Evolutionary conservation across 2,113 vertebrate species (phyloP), one percentile per base, ranked within the genome.

Genomic region (Chaenogobius annularis): DNA sequence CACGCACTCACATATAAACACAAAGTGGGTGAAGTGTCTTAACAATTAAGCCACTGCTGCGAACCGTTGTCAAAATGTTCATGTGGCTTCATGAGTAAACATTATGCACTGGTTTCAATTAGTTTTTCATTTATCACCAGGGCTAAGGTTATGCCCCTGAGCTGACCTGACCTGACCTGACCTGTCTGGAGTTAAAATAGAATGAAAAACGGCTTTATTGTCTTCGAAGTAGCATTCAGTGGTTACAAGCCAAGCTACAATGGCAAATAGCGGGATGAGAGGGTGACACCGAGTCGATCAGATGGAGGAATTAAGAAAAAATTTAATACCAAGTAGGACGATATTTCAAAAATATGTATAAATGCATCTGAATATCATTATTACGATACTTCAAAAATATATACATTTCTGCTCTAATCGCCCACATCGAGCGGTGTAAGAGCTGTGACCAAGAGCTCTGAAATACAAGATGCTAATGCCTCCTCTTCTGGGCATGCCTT

Each of bases 41-140:
- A 54, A n/a, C 50, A 54, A 10, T 15, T 54, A n/a, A 54, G n/a
- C 50, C 19, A 20, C 50, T 20, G 50, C 19, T 7, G 50, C 20
- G 50, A 54, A 20, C n/a, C 6, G 8, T 46, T 46, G 44, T 54
- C 7, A 54, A 54, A 54, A n/a, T n/a, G n/a, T 37, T 37, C 59
- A 37, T n/a, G 8, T 19, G 15, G 13, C 14, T 37, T 31, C 17
- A 19, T n/a, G 59, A 19, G 59, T 15, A 62, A 19, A 23, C 31
- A 31, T 61, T 61, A 61, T 3, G 35, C 7, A 13, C 55, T 58
- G 26, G 58, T 35, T 61, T 61, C 26, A 35, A 61, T 61, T 61
- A 61, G 23, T 61, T 35, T 43, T 63, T 63, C 61, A 63, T 63
- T 61, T 17, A 61, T 61, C 58, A 61, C 14, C 58, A 35, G 58